Evolutionary conservation across 2,888 invertebrate species (phyloP).

Genomic region (Diadegma fenestrale): DNA sequence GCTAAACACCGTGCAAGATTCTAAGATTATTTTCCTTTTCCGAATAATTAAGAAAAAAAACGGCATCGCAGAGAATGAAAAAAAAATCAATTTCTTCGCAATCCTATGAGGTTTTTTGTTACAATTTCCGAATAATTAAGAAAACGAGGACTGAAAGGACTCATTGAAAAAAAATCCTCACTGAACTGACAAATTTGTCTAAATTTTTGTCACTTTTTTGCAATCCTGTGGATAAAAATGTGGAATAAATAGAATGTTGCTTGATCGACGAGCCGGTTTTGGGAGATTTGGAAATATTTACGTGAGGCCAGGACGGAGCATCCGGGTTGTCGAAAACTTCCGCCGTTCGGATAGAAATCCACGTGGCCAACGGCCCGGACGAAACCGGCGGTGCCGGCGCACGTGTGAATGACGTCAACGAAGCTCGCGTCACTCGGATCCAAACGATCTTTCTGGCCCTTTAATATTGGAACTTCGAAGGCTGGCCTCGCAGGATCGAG

Average conservation of each 20-base stretch:
- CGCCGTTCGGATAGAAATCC: conserved; percentile 92
- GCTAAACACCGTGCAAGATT: no score
- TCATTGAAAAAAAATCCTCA: no score
- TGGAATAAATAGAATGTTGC: no score
- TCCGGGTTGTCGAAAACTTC: conserved; percentile 89
- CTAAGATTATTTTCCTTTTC: no score
- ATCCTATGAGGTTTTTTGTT: no score
- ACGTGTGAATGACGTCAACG: conserved; percentile 91
- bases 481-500: conserved; percentile 90
- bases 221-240: neutral
- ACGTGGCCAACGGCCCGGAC: conserved; percentile 88
- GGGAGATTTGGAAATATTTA: conserved; percentile 65
- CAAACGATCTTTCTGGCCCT: conserved; percentile 84
- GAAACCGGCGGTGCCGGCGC: conserved; percentile 89
- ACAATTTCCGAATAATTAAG: no score
- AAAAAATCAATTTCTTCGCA: no score
- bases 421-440: conserved; percentile 89
- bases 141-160: no score
- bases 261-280: neutral
- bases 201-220: conserved; percentile 34
- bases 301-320: conserved; percentile 85
- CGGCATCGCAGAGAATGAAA: no score
- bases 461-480: conserved; percentile 85
- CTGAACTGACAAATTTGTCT: neutral
- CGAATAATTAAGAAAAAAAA: no score